Conservation (phyloP, 2,888 invertebrate genomes). For the Papilio demoleus region DNA sequence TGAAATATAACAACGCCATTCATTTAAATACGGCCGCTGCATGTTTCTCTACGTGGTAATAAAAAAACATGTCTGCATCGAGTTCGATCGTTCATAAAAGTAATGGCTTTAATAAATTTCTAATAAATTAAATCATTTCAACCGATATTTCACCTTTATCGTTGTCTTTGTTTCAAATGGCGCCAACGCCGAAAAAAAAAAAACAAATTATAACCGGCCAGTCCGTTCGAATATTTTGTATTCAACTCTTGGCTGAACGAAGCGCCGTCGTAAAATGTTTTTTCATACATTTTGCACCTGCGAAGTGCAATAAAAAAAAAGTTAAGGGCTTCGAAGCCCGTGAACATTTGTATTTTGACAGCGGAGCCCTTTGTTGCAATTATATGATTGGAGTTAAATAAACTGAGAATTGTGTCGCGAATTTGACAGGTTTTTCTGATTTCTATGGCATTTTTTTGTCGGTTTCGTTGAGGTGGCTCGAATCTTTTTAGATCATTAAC, state of each 20-base stretch:
- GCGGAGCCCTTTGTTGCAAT: slow-evolving; percentile 65
- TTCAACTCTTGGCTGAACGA: slow-evolving; percentile 50
- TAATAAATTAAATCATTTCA: slow-evolving; percentile 29
- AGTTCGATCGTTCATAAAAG: slow-evolving; percentile 11
- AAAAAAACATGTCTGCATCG: slow-evolving; percentile 12
- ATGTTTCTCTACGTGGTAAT: too few species aligned
- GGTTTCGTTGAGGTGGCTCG: background rate
- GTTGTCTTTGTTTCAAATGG: slow-evolving; percentile 37
- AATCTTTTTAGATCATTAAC: slow-evolving; percentile 8
- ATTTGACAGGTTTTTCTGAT: slow-evolving; percentile 42
- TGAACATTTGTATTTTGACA: slow-evolving; percentile 75
- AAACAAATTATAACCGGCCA: slow-evolving; percentile 39
- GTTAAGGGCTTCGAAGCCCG: slow-evolving; percentile 49
- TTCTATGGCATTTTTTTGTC: slow-evolving; percentile 35
- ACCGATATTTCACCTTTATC: slow-evolving; percentile 29
- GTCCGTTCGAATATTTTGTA: slow-evolving; percentile 41
- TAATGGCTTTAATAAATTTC: slow-evolving; percentile 29
- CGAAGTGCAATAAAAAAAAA: slow-evolving; percentile 62
- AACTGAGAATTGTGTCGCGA: slow-evolving; percentile 43
- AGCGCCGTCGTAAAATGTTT: slow-evolving; percentile 75
- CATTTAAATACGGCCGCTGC: too few species aligned
- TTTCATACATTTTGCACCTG: slow-evolving; percentile 73
- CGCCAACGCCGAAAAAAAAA: slow-evolving; percentile 36
- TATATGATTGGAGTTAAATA: slow-evolving; percentile 45
- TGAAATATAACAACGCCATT: too few species aligned